These are phyloP conservation scores for Lepidurus arcticus DNA, from an alignment of 1,140 invertebrate genomes.

Conservation along the genomic window DNA sequence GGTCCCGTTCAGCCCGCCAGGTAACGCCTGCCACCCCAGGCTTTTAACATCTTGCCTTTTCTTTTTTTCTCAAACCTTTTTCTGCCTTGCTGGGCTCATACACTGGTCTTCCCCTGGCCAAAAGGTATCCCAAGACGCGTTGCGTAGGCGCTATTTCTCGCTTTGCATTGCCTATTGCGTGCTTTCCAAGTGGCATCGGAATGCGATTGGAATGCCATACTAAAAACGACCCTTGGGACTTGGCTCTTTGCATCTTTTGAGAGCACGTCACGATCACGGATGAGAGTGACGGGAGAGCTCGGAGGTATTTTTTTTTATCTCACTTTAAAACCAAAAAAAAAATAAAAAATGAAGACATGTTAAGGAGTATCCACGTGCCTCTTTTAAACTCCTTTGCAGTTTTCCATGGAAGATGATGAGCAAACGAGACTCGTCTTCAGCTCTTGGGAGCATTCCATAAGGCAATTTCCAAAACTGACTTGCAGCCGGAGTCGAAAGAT, in stretches of 20 bases:
- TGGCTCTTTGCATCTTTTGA: not conserved
- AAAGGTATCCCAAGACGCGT: not conserved
- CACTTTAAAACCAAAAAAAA: not conserved
- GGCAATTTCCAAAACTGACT: slow-evolving; percentile 3
- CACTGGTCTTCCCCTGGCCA: not conserved
- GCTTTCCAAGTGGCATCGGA: slow-evolving; percentile 18
- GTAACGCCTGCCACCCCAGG: slow-evolving; percentile 7
- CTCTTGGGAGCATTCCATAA: slow-evolving; percentile 5
- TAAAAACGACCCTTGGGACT: not conserved
- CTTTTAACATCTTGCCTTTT: slow-evolving; percentile 17
- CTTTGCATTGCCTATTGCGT: slow-evolving; percentile 18
- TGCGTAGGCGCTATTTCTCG: slow-evolving; percentile 24
- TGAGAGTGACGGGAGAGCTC: not conserved
- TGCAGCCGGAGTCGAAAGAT: slow-evolving; percentile 2
- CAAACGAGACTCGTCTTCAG: slow-evolving; percentile 21
- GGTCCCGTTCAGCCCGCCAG: slow-evolving; percentile 4
- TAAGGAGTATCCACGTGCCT: slow-evolving; percentile 11
- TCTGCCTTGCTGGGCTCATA: not conserved
- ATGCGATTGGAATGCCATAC: not conserved
- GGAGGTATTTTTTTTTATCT: slow-evolving; percentile 1
- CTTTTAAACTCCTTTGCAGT: slow-evolving; percentile 1
- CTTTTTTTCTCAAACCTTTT: slow-evolving; percentile 8
- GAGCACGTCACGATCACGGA: not conserved
- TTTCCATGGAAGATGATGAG: not conserved
- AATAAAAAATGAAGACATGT: not conserved